These are phyloP conservation scores for Andrena bicolor DNA, from an alignment of 2,888 invertebrate species.

Conservation along the genomic window DNA sequence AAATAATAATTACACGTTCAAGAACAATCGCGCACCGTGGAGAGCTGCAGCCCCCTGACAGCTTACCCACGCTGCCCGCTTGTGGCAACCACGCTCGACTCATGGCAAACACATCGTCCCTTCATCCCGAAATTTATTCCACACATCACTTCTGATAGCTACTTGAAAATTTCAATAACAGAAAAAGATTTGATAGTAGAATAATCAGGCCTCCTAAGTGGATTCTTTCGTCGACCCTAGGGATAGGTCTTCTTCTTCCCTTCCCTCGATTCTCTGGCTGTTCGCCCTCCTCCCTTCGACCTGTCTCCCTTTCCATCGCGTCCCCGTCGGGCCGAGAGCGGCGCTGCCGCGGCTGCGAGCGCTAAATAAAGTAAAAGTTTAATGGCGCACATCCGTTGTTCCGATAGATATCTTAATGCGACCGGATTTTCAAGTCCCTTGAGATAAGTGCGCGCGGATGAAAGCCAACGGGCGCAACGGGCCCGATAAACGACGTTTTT, in stretches of 20 bases:
- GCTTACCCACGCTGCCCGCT: slow-evolving; percentile 10
- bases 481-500: slow-evolving; percentile 73
- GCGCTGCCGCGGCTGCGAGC: slow-evolving; percentile 60
- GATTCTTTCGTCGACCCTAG: slow-evolving; percentile 16
- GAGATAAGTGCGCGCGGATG: slow-evolving; percentile 79
- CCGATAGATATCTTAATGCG: slow-evolving; percentile 85
- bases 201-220: background rate
- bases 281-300: slow-evolving; percentile 23
- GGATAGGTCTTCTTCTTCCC: background rate
- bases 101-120: background rate
- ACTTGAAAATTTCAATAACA: too few species aligned
- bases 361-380: slow-evolving; percentile 84
- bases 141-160: too few species aligned
- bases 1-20: slow-evolving; percentile 79
- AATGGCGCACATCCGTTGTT: slow-evolving; percentile 84
- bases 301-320: slow-evolving; percentile 38
- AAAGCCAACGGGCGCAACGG: slow-evolving; percentile 67
- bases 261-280: background rate
- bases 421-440: slow-evolving; percentile 84
- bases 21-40: slow-evolving; percentile 71
- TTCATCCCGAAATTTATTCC: background rate
- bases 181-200: too few species aligned
- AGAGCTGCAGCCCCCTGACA: slow-evolving; percentile 39
- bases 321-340: slow-evolving; percentile 41
- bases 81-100: background rate